These are phyloP conservation scores for Tachuris rubrigastra DNA, from an alignment of 2,113 vertebrate species.

Conservation along the genomic window DNA sequence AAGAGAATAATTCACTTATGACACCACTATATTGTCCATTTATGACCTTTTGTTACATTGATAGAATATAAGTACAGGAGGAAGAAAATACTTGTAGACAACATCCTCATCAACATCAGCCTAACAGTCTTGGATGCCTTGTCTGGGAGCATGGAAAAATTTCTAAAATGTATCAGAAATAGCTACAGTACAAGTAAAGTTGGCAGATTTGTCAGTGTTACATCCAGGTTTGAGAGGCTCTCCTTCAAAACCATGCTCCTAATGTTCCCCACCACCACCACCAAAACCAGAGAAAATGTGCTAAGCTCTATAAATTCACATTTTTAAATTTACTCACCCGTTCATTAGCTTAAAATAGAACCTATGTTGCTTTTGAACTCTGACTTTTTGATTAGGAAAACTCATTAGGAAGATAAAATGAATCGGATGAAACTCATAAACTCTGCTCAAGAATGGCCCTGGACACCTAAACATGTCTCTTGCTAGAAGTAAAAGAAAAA, in stretches of 20 bases:
- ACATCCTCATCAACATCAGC: background rate
- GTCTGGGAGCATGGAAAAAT: background rate
- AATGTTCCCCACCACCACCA: background rate
- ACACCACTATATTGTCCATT: background rate
- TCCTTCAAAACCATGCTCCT: background rate
- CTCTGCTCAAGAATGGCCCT: background rate
- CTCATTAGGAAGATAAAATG: slow-evolving; percentile 32
- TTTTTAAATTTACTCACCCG: slow-evolving; percentile 1
- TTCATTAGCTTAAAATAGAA: slow-evolving; percentile 43
- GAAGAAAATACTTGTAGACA: background rate
- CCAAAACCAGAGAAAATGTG: background rate
- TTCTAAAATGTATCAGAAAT: background rate
- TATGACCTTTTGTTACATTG: background rate
- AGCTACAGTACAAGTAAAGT: background rate
- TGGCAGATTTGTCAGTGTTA: background rate
- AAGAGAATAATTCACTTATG: background rate
- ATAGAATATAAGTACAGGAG: background rate
- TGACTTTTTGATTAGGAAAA: slow-evolving; percentile 9
- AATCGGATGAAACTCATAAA: background rate
- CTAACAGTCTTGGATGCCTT: background rate
- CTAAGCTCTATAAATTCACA: background rate
- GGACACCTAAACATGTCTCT: background rate
- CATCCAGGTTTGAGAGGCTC: background rate
- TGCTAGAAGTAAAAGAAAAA: background rate
- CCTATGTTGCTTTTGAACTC: background rate